Evolutionary conservation across 2,797 vertebrate species (phyloP), one percentile per base, ranked within the genome.

Genomic region (Lepus townsendii): DNA sequence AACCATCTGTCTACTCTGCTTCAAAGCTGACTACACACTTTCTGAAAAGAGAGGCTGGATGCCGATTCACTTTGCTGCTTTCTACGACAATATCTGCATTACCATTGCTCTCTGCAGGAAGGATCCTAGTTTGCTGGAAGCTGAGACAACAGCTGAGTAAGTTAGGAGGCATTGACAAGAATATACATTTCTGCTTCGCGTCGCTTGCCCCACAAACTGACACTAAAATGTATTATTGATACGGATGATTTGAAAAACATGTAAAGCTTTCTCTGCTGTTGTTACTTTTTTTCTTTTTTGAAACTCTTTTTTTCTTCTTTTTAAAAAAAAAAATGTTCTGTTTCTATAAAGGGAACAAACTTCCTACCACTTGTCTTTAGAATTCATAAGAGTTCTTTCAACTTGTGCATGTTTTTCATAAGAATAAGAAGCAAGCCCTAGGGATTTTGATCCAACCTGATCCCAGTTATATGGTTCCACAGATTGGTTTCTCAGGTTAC

Each of bases 51-150:
- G 98, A 92, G 98, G 98, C 75, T 99, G 98, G 98, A 97, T 98
- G 97, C 97, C 98, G 1, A 98, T 98, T 65, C 98, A 99, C 94
- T 98, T 98, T 87, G 98, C 98, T 0, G 98, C 98, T 42, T 98
- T 98, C 96, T 99, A 98, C 52, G 98, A 98, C 76, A 98, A 98
- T 32, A 97, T 98, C 65, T 92, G 98, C 78, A 98, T 98, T 63
- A 87, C 98, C 90, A 98, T 96, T 27, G 96, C 94, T 14, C 98
- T 99, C 69, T 98, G 92, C 82, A 98, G 98, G 71, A 98, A 98
- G 93, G 98, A 98, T 69, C 97, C 98, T 7, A 87, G 80, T 5
- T 79, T 98, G 83, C 72, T 98, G 71, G 98, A 98, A 85, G 92
- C 95, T 0, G 98, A 98, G 90, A 97, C 98, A 4, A 69, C 90